phyloP scores from a whole-genome alignment of 2,797 vertebrate species.

The Myotis daubentonii region DNA sequence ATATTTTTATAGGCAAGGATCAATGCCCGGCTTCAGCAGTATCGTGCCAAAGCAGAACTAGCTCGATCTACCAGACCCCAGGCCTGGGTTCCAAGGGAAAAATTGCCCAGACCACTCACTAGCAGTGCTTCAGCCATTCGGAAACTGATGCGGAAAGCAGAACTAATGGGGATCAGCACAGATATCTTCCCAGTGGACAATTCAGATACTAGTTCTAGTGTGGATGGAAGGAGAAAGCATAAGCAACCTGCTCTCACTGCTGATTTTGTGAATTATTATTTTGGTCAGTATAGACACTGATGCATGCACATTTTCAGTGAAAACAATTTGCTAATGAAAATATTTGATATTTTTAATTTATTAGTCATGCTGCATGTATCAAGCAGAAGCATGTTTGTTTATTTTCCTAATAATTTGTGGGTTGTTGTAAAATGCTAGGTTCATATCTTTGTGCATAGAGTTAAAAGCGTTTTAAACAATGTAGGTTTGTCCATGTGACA shows the following conservation, averaged over 20 bases:
- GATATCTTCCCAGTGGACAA: slow-evolving; percentile 99
- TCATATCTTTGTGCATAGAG: slow-evolving; percentile 19
- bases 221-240: slow-evolving; percentile 97
- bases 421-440: slow-evolving; percentile 41
- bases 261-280: slow-evolving; percentile 99
- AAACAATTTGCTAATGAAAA: slow-evolving; percentile 27
- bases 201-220: slow-evolving; percentile 94
- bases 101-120: slow-evolving; percentile 95
- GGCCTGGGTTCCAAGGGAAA: slow-evolving; percentile 98
- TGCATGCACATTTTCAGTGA: slow-evolving; percentile 8
- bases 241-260: slow-evolving; percentile 97
- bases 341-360: slow-evolving; percentile 53
- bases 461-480: slow-evolving; percentile 48
- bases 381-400: slow-evolving; percentile 54
- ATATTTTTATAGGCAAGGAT: slow-evolving; percentile 91
- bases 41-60: slow-evolving; percentile 96
- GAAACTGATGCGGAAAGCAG: slow-evolving; percentile 97
- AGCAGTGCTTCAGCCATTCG: slow-evolving; percentile 98
- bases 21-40: slow-evolving; percentile 96
- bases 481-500: background rate
- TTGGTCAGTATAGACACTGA: slow-evolving; percentile 88
- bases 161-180: slow-evolving; percentile 98
- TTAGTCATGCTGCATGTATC: slow-evolving; percentile 1
- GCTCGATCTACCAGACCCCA: slow-evolving; percentile 96
- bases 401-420: slow-evolving; percentile 49